A percentile compares a stretch with the other conserved stretches of the same genome.
phyloP scores from a whole-genome alignment of 2,888 invertebrate genomes.

The Hipparchia sbordonii region DNA sequence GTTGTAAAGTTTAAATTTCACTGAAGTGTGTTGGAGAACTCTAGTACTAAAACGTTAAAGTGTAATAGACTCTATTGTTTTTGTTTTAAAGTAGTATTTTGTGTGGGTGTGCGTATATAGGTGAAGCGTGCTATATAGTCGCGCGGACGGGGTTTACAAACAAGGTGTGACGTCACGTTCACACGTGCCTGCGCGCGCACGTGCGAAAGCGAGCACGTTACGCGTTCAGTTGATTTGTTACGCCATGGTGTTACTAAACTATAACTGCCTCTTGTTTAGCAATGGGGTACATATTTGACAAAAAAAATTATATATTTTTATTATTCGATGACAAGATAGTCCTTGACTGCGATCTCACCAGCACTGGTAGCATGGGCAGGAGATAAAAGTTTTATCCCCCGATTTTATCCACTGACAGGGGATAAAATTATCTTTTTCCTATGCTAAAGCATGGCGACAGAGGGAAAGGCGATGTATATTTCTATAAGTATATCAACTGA shows the following conservation, averaged over 20 bases:
- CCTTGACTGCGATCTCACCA: too few relatives aligned
- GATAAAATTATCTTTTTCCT: too few relatives aligned
- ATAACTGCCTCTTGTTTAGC: background rate
- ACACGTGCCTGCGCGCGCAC: slow-evolving; percentile 26
- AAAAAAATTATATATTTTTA: too few relatives aligned
- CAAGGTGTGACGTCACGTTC: slow-evolving; percentile 33
- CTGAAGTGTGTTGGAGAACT: background rate
- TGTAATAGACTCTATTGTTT: background rate
- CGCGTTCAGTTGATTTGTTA: slow-evolving; percentile 17
- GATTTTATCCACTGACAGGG: too few relatives aligned
- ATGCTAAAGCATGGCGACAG: too few relatives aligned
- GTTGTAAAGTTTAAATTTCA: background rate
- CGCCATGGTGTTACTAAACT: background rate
- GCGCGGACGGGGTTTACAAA: slow-evolving; percentile 31
- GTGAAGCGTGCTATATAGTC: background rate
- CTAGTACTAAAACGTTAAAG: background rate
- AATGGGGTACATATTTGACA: background rate
- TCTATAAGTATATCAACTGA: too few relatives aligned
- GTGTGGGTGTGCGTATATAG: background rate
- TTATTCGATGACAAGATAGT: too few relatives aligned
- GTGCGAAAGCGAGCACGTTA: slow-evolving; percentile 16
- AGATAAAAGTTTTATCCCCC: too few relatives aligned
- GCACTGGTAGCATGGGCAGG: too few relatives aligned
- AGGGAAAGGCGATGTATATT: too few relatives aligned
- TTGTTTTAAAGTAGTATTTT: background rate